Conservation (phyloP, 2,888 invertebrate species). For the Drosophila peninsularis region DNA sequence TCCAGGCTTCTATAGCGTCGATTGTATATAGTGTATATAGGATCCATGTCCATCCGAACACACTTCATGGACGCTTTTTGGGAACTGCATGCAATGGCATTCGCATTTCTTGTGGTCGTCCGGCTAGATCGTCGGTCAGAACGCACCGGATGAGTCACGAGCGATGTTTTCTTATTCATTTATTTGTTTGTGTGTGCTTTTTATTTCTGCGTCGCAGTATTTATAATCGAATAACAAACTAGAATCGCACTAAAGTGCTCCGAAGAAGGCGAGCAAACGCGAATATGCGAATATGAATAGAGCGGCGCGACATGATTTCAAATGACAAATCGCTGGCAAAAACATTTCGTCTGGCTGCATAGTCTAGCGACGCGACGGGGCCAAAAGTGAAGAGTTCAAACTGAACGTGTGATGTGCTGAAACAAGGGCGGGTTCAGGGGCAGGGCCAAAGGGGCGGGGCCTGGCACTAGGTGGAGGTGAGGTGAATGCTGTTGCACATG, state of each 20-base stretch:
- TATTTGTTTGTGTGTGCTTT: background rate
- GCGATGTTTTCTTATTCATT: constrained; percentile 32
- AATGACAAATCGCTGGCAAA: constrained; percentile 68
- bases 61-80: background rate
- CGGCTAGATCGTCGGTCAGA: constrained; percentile 1
- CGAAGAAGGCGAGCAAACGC: background rate
- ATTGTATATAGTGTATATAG: no score
- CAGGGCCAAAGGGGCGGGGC: background rate
- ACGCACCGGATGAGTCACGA: constrained; percentile 42
- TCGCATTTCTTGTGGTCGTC: background rate
- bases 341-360: constrained; percentile 49
- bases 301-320: constrained; percentile 32
- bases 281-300: constrained; percentile 1
- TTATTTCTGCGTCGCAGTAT: constrained; percentile 65
- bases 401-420: background rate
- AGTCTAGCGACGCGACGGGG: constrained; percentile 29
- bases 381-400: constrained; percentile 25
- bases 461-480: background rate
- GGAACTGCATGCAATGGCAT: no score
- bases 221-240: constrained; percentile 58
- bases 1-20: background rate
- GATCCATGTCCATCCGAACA: background rate
- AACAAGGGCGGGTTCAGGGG: background rate
- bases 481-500: constrained; percentile 17
- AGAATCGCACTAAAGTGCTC: constrained; percentile 9